Percentiles rank a stretch among this genome's conserved stretches.
Evolutionary conservation across 2,888 invertebrate species (phyloP).

Genomic region (Cryptus viduatorius): DNA sequence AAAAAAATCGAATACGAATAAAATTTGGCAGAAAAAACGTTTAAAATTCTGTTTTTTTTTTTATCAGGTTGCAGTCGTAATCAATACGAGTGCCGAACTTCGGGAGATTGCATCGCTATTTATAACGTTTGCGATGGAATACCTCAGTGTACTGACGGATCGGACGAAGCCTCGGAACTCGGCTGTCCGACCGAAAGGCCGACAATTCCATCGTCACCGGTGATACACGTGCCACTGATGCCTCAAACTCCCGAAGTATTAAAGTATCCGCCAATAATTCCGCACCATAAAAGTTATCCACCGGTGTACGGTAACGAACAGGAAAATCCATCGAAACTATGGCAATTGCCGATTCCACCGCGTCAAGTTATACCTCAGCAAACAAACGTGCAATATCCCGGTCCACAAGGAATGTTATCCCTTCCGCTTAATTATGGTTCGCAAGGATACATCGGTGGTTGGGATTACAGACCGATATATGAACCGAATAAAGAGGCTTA

Average conservation of each 20-base stretch:
- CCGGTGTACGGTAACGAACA: constrained; percentile 75
- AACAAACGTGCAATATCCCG: constrained; percentile 75
- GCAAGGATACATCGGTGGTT: constrained; percentile 72
- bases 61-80: constrained; percentile 90
- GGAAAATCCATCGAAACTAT: constrained; percentile 74
- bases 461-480: constrained; percentile 80
- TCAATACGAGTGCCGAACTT: constrained; percentile 94
- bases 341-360: constrained; percentile 74
- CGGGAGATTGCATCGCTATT: constrained; percentile 96
- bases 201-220: constrained; percentile 80
- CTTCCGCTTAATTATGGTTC: constrained; percentile 75
- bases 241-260: constrained; percentile 71
- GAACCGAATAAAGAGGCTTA: constrained; percentile 79
- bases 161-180: constrained; percentile 95
- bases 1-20: background rate
- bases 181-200: constrained; percentile 88
- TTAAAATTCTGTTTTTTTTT: background rate
- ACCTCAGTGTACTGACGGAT: constrained; percentile 95
- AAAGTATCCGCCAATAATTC: constrained; percentile 78
- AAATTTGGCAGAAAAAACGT: background rate
- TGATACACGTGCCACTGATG: constrained; percentile 68
- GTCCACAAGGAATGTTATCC: constrained; percentile 72
- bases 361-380: constrained; percentile 75
- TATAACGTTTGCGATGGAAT: constrained; percentile 98
- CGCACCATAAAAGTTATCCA: constrained; percentile 76